Base-by-base conservation (phyloP, 92 coral and sea anemone species). In the Anthopleura xanthogrammica region DNA sequence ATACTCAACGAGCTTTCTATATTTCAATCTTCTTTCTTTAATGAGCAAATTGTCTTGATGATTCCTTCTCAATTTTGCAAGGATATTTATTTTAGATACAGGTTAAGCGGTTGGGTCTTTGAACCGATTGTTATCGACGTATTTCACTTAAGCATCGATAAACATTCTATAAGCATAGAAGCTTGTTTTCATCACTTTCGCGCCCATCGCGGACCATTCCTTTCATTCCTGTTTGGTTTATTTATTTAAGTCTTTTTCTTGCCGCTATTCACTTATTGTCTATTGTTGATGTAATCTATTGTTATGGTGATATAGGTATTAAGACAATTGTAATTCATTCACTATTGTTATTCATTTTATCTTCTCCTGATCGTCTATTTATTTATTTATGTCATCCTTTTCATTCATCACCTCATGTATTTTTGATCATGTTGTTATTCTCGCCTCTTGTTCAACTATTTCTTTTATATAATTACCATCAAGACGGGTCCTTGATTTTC, bases 331-430 rank as follows among this genome's bases (percentile, higher is more conserved):
- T 97, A 94, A 92, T 94, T 91, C 99, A 92, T 89, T 92, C 97
- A 86, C 94, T 85, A 92, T 94, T 97, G 97, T 94, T 93, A 94
- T 95, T 90, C 98, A 95, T 86, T 90, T 89, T 95, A 92, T 97
- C 99, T 97, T 79, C 87, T 88, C 95, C 92, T 94, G 97, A 94
- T 97, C 99, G 94, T 86, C 93, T 93, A 97, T 97, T 94, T 94
- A 97, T 94, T 97, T 94, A 97, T 97, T 97, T 94, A 94, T 93
- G 96, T 90, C 99, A 94, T 94, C 92, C 86, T 84, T 92, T 87
- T 87, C 92, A 89, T 94, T 91, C 97, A 91, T 88, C 92, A 80
- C 88, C 94, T 94, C 99, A 97, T 97, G 99, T 92, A 97, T 97
- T 90, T 97, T 97, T 92, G 93, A 97, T 97, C 91, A 91, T 89